Percentiles rank a stretch among this genome's conserved stretches.
Evolutionary conservation across 1,140 invertebrate genomes (phyloP).

Genomic region (Bombus breviceps): DNA sequence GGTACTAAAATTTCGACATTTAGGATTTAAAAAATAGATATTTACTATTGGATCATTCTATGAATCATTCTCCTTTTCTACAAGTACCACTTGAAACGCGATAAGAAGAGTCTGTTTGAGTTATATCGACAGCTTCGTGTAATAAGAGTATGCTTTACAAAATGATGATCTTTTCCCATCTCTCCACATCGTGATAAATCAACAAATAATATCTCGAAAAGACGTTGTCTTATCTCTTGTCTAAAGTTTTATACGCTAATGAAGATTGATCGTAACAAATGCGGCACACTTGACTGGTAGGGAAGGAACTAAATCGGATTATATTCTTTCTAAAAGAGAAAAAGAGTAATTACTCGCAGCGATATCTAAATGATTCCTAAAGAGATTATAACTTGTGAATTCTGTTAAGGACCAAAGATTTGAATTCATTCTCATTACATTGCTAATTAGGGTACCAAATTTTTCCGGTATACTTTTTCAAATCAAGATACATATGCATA

Average conservation of each 20-base stretch:
- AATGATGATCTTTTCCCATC: neutral
- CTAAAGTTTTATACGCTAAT: slow-evolving; percentile 21
- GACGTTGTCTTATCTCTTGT: neutral
- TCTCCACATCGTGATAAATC: neutral
- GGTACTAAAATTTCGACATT: neutral
- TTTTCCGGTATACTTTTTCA: neutral
- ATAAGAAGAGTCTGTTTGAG: too few species aligned
- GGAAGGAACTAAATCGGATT: slow-evolving; percentile 29
- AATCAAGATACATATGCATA: neutral
- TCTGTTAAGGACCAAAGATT: neutral
- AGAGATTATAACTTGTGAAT: neutral
- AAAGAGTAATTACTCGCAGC: slow-evolving; percentile 9
- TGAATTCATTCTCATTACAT: neutral
- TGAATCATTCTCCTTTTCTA: too few species aligned
- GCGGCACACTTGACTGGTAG: neutral
- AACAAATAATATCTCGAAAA: neutral
- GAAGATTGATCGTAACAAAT: slow-evolving; percentile 40
- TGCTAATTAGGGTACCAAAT: neutral
- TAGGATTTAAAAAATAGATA: neutral
- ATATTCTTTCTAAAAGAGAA: neutral
- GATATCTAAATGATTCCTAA: slow-evolving; percentile 30
- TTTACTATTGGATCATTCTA: neutral
- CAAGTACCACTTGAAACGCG: too few species aligned
- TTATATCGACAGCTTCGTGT: neutral
- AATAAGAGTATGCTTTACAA: neutral